Conservation (phyloP, 2,797 vertebrate species). For the Leontopithecus rosalia region DNA sequence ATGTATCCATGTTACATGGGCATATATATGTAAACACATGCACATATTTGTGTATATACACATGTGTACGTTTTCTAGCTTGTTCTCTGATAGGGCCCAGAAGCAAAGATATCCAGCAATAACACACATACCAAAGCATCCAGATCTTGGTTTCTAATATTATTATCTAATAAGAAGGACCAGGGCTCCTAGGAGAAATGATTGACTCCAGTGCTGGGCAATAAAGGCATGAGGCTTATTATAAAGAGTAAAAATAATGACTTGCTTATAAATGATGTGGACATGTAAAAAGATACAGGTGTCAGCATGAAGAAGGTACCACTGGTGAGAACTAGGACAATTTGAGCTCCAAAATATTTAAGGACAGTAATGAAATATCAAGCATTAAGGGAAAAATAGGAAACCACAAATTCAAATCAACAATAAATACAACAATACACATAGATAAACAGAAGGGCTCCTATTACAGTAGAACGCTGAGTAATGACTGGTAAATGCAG, state of each 20-base stretch:
- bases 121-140: neutral
- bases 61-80: neutral
- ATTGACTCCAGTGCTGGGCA: neutral
- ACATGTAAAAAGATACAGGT: neutral
- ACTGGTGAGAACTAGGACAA: neutral
- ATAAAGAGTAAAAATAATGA: neutral
- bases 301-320: neutral
- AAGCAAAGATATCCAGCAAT: neutral
- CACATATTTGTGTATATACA: neutral
- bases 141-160: neutral
- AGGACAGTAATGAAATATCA: neutral
- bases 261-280: neutral
- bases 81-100: neutral
- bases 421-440: constrained; percentile 5
- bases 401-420: neutral
- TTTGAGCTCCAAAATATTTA: neutral
- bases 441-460: neutral
- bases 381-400: no score
- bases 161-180: neutral
- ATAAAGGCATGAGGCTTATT: neutral
- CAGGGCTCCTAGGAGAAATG: neutral
- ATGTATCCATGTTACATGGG: neutral
- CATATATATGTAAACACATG: neutral
- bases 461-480: neutral
- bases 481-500: neutral